Base-by-base conservation (phyloP, 1,140 invertebrate genomes). In the Drosophila sp. region DNA sequence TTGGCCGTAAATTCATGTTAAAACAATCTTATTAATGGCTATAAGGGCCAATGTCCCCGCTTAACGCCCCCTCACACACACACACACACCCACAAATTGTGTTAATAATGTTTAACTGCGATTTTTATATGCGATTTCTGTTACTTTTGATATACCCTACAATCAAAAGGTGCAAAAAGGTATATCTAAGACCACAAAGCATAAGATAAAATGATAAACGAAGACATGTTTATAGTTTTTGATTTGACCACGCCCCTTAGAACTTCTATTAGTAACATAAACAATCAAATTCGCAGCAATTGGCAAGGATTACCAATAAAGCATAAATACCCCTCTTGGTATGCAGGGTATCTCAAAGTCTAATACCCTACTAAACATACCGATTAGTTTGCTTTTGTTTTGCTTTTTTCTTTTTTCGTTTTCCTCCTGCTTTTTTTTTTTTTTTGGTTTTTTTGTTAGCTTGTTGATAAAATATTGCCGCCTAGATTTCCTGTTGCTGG, bases 11-110 rank as follows among this genome's bases (percentile, higher is more conserved):
- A 87, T 89, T 87, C 83, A 80, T 89, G 83, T 66, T 89, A 87
- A 83, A 87, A 87, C 83, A 87, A 87, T 87, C 84, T 87, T 89
- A 87, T 87, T 87, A 87, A 87, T 89, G 83, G 76, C 70, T 76
- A 83, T 83, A 70, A 70, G 83, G 79, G 82, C 54, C 65, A 1
- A 56, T 40, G 25, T 41, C n/a, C 23, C 27, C 33, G 7, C 27
- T 25, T 4, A 17, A 41, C 32, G 10, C 74, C 32, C 68, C 17
- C 35, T 38, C 23, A 25, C 27, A 11, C 60, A 10, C 44, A 55
- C 41, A 41, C 33, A 40, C 40, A 38, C 41, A 56, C 60, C 25
- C 69, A 44, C 63, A 60, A 47, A 70, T 71, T 78, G 76, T 78
- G 67, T 79, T 87, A 89, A 87, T 87, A 87, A 87, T 87, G 83